Evolutionary conservation across 2,113 vertebrate genomes (phyloP).

Genomic region (Turnix velox): DNA sequence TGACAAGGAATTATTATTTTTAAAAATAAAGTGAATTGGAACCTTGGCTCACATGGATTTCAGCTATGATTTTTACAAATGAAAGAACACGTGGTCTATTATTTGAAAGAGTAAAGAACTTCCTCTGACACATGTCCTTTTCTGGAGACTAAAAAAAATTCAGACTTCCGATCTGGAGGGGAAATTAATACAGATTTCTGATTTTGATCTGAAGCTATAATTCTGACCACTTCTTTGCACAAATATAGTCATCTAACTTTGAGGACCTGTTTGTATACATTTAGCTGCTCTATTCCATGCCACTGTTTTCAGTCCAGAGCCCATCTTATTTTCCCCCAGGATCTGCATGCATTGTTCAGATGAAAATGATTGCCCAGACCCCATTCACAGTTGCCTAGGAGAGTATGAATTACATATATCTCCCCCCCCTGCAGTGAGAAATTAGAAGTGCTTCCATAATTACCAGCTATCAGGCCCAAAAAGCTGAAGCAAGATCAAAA

Average conservation of each 20-base stretch:
- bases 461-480: neutral
- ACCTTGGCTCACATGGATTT: neutral
- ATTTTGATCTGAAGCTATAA: neutral
- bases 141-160: neutral
- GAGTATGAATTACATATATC: neutral
- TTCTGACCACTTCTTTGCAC: neutral
- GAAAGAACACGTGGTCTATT: neutral
- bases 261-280: neutral
- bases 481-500: neutral
- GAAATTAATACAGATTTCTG: neutral
- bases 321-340: neutral
- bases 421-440: neutral
- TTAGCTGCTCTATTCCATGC: neutral
- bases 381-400: neutral
- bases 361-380: neutral
- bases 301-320: neutral
- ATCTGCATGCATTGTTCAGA: neutral
- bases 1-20: neutral
- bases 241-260: neutral
- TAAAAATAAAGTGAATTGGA: neutral
- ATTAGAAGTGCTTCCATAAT: neutral
- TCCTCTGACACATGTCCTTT: neutral
- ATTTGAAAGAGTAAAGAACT: neutral
- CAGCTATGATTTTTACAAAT: neutral
- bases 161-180: neutral